Percentiles rank a stretch among this genome's conserved stretches.
Evolutionary conservation across 2,113 vertebrate species (phyloP).

Genomic region (Aegithalos caudatus): DNA sequence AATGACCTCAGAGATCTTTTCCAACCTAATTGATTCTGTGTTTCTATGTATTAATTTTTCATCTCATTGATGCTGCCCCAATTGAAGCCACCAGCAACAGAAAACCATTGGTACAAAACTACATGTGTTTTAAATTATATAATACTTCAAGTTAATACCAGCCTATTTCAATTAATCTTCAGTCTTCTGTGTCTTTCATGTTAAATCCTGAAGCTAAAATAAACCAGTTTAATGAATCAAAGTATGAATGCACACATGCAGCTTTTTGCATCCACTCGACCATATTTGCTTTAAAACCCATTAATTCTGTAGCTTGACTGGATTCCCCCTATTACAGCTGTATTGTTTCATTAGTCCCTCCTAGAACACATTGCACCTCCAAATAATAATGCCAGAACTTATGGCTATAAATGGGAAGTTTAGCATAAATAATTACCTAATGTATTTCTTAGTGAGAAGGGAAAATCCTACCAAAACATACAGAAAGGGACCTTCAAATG

Average conservation of each 20-base stretch:
- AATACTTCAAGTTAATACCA: background rate
- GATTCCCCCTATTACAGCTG: background rate
- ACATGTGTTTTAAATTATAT: background rate
- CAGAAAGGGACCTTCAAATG: background rate
- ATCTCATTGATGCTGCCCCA: background rate
- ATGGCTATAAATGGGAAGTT: background rate
- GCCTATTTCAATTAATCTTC: background rate
- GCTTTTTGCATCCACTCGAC: background rate
- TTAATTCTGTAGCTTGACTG: background rate
- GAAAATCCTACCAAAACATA: background rate
- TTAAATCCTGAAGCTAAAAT: background rate
- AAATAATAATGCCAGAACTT: background rate
- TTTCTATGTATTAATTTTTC: background rate
- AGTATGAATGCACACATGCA: background rate
- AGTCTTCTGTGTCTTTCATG: background rate
- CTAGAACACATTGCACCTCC: background rate
- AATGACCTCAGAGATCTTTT: background rate
- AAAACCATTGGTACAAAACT: background rate
- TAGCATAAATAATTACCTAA: background rate
- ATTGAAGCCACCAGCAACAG: background rate
- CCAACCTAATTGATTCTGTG: background rate
- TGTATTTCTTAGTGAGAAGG: background rate
- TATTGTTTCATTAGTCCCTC: background rate
- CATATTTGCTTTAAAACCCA: background rate
- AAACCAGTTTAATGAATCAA: background rate